Percentiles rank a stretch among this genome's conserved stretches.
Evolutionary conservation across 2,113 vertebrate species (phyloP).

Genomic region (Passer montanus): DNA sequence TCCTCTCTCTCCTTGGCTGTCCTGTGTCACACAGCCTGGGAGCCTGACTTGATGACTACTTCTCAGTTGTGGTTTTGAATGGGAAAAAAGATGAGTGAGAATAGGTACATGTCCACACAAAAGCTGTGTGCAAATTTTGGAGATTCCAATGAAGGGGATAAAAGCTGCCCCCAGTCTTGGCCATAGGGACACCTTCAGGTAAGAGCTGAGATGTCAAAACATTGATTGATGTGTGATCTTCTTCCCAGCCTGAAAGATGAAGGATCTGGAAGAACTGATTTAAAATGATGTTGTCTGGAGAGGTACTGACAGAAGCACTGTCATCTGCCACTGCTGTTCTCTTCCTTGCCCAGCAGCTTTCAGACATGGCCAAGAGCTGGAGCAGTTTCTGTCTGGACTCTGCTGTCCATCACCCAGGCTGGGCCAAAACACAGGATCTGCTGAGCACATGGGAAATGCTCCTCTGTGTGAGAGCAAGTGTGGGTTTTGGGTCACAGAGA

Average conservation of each 20-base stretch:
- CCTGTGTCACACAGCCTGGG: constrained; percentile 15
- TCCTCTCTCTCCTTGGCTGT: constrained; percentile 20
- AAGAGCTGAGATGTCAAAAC: background rate
- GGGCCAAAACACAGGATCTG: background rate
- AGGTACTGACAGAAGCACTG: background rate
- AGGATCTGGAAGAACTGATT: background rate
- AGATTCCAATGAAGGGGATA: background rate
- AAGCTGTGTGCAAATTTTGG: background rate
- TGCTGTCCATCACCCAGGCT: background rate
- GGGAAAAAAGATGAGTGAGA: background rate
- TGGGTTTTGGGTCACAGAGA: background rate
- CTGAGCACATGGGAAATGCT: background rate
- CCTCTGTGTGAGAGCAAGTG: background rate
- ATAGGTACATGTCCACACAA: background rate
- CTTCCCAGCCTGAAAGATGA: background rate
- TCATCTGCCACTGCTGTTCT: background rate
- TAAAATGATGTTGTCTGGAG: background rate
- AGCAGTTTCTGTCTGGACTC: background rate
- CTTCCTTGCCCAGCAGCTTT: background rate
- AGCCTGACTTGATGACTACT: background rate
- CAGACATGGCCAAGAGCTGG: background rate
- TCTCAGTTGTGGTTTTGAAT: background rate
- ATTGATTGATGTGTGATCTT: background rate
- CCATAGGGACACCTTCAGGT: background rate
- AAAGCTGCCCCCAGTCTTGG: background rate